These are phyloP conservation scores for Eurytemora carolleeae DNA, from an alignment of 1,140 invertebrate species.

Conservation along the genomic window DNA sequence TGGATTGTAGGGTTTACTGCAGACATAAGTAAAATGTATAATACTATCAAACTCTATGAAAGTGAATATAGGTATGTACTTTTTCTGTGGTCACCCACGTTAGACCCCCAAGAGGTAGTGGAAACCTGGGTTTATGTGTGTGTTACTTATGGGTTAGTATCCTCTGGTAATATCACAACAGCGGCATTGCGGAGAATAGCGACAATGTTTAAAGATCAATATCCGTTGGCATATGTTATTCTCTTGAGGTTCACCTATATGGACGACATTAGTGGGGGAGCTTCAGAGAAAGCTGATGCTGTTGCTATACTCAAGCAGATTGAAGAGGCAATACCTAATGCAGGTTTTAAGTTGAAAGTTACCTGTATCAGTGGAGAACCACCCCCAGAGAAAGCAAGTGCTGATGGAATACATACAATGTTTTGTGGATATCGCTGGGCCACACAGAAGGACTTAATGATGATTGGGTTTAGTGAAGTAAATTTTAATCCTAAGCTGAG, in stretches of 20 bases:
- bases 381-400: too few species aligned
- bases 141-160: background rate
- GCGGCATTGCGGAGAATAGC: background rate
- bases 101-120: background rate
- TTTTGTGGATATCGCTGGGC: too few species aligned
- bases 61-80: background rate
- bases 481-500: background rate
- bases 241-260: too few species aligned
- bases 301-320: too few species aligned
- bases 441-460: too few species aligned
- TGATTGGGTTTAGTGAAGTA: background rate
- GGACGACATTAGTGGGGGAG: too few species aligned
- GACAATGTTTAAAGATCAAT: background rate
- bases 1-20: background rate
- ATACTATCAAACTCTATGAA: background rate
- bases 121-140: background rate
- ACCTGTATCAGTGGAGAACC: too few species aligned
- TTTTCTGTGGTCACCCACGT: background rate
- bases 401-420: too few species aligned
- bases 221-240: too few species aligned
- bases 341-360: too few species aligned
- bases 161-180: background rate
- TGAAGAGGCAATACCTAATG: too few species aligned
- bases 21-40: background rate
- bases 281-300: too few species aligned